Evolutionary conservation across 1,140 invertebrate species (phyloP).

Genomic region (Heliconius himera): DNA sequence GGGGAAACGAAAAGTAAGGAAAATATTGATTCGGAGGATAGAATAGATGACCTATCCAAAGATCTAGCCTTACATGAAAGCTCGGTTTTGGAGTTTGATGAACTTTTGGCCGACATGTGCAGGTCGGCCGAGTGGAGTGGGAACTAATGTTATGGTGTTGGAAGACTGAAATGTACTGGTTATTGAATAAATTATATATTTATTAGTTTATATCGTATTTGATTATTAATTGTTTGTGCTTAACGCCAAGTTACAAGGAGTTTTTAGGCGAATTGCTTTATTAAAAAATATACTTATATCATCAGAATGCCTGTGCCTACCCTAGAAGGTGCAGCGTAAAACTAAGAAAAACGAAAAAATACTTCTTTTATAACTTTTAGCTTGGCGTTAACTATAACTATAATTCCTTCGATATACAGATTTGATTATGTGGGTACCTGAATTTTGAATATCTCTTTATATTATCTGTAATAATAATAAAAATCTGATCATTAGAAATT

Average conservation of each 20-base stretch:
- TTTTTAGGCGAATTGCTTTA: not conserved
- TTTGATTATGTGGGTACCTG: conserved; percentile 1
- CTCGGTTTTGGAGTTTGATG: conserved; percentile 72
- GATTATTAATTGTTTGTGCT: not conserved
- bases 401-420: not conserved
- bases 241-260: not conserved
- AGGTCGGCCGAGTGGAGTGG: conserved; percentile 70
- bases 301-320: too few species aligned
- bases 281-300: too few species aligned
- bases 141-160: conserved; percentile 54
- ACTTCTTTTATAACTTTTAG: not conserved
- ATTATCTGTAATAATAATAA: not conserved
- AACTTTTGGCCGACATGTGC: conserved; percentile 74
- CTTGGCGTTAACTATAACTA: not conserved
- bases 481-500: not conserved
- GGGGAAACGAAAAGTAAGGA: conserved; percentile 43
- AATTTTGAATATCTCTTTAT: not conserved
- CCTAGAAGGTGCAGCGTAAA: too few species aligned
- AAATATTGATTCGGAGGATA: conserved; percentile 51
- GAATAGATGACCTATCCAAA: conserved; percentile 64
- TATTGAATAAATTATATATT: conserved; percentile 38
- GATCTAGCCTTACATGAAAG: conserved; percentile 68
- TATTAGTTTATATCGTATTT: conserved; percentile 29
- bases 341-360: not conserved
- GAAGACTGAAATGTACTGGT: conserved; percentile 60